Percentiles rank a stretch among this genome's conserved stretches.
These are phyloP conservation scores for Trochalopteron elliotii DNA, from an alignment of 2,113 vertebrate genomes.

Conservation along the genomic window DNA sequence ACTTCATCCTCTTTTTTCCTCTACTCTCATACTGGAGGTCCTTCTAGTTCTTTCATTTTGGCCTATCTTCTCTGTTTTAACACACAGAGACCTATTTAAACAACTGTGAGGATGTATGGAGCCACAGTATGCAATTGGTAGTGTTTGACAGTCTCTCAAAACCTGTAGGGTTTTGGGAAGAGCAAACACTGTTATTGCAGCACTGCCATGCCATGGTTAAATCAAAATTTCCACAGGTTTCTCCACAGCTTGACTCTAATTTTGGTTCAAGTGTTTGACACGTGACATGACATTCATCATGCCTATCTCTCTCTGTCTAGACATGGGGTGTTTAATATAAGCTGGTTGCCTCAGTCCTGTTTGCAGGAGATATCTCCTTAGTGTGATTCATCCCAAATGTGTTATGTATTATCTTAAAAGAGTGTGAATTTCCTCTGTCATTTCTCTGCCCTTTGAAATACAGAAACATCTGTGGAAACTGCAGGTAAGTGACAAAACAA, in stretches of 20 bases:
- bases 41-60: background rate
- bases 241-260: background rate
- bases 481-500: background rate
- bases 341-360: background rate
- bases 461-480: background rate
- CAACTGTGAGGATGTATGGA: background rate
- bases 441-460: background rate
- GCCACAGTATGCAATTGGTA: background rate
- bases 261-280: background rate
- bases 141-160: background rate
- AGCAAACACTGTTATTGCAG: background rate
- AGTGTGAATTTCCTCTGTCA: background rate
- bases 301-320: background rate
- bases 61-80: background rate
- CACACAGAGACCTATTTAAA: background rate
- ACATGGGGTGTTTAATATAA: background rate
- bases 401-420: background rate
- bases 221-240: background rate
- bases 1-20: background rate
- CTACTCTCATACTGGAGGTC: background rate
- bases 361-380: background rate
- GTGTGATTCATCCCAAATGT: background rate
- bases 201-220: background rate
- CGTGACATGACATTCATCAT: accelerated
- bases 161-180: background rate